Evolutionary conservation across 2,888 invertebrate species (phyloP), one percentile per base, ranked within the genome.

Genomic region (Sympetrum striolatum): DNA sequence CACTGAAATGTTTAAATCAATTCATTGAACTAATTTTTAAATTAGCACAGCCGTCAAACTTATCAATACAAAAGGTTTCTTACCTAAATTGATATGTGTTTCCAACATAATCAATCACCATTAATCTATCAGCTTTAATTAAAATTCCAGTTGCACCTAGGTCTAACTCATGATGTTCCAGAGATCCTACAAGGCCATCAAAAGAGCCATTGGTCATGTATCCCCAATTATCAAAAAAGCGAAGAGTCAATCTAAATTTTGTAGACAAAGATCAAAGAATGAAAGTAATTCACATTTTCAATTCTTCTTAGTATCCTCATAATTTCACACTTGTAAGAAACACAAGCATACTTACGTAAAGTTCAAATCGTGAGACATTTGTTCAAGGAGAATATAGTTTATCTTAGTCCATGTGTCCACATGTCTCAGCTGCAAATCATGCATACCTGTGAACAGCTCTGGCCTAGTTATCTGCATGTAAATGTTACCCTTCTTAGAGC

Each of bases 141-240:
- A 86, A 60, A 58, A 94, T 93, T 2, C 93, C 94, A 92, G 95
- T 93, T 91, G 95, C 95, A 60, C 94, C 95, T 91, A 96, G 93
- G 92, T 96, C 96, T 64, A 95, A 92, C 92, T 95, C 94, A 39
- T 93, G 93, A 22, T 95, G 94, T 93, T 96, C 95, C 93, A 96
- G 94, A 91, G 94, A 92, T 53, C 96, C 96, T 92, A 95, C 94
- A 91, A 95, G 94, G 25, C 95, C 95, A 92, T 95, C 94, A 92
- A 96, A 96, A 15, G 95, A 94, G 15, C 95, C 95, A 93, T 96
- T 95, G 81, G 58, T 86, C 37, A 60, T 58, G 37, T 86, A 86
- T 6, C 86, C 86, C 86, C 86, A 86, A 60, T 86, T 86, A 39
- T 86, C 48, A 37, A 64, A 86, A 12, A 60, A 60, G 2, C 37